Evolutionary conservation across 2,113 vertebrate genomes (phyloP).

Genomic region (Isurus oxyrinchus): DNA sequence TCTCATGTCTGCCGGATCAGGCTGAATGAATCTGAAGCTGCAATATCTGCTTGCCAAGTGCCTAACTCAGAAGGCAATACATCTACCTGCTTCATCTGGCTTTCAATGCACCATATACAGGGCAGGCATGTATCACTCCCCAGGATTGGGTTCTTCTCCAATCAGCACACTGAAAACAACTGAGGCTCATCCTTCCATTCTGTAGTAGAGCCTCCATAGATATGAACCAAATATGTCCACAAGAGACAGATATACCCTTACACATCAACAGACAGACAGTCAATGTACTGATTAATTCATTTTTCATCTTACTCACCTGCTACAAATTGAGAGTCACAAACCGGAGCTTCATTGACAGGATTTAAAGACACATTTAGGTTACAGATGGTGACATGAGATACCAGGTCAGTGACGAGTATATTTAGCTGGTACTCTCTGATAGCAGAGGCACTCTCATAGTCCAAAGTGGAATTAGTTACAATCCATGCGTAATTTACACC

Average conservation of each 20-base stretch:
- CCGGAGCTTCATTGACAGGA: conserved; percentile 6
- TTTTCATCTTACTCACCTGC: background rate
- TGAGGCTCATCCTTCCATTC: background rate
- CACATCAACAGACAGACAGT: background rate
- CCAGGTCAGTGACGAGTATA: background rate
- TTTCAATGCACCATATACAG: no score
- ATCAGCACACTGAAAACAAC: background rate
- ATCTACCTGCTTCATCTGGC: no score
- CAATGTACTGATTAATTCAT: background rate
- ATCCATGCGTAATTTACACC: background rate
- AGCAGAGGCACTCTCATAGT: background rate
- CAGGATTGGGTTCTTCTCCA: background rate
- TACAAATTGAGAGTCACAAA: background rate
- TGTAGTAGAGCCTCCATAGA: background rate
- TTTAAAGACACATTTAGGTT: background rate
- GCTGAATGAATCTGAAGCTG: no score
- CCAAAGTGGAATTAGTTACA: background rate
- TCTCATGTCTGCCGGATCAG: no score
- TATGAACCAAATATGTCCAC: background rate
- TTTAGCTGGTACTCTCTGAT: background rate
- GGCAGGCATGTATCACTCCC: background rate
- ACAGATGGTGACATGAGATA: background rate
- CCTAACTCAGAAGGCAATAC: no score
- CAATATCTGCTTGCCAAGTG: no score
- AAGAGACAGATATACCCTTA: background rate